phyloP scores from a whole-genome alignment of 2,797 vertebrate species.

The Peromyscus nudipes region DNA sequence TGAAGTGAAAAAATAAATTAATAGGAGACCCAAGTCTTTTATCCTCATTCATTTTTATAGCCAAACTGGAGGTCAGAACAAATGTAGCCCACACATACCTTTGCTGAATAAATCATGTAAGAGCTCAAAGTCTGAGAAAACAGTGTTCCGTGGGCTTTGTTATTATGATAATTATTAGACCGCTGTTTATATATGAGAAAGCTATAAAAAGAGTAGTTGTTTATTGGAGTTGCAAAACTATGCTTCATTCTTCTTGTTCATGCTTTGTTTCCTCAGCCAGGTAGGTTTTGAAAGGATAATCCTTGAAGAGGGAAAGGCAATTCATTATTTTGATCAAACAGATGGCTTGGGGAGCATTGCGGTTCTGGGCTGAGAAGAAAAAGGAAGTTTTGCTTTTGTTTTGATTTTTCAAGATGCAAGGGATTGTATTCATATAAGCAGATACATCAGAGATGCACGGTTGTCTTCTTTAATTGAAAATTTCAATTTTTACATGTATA shows the following conservation, averaged over 20 bases:
- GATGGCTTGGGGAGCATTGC: background rate
- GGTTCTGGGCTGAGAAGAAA: conserved; percentile 7
- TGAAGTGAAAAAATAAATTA: conserved; percentile 63
- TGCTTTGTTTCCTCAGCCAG: conserved; percentile 10
- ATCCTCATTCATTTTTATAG: conserved; percentile 32
- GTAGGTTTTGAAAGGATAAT: conserved; percentile 29
- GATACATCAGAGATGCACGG: background rate
- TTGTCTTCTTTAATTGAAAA: background rate
- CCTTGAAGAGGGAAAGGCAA: background rate
- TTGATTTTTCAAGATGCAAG: background rate
- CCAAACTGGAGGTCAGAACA: conserved; percentile 37
- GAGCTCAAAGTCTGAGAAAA: conserved; percentile 25
- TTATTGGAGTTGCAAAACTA: conserved; percentile 21
- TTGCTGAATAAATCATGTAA: background rate
- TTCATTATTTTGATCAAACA: conserved; percentile 38
- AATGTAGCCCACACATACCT: background rate
- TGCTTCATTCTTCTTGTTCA: background rate
- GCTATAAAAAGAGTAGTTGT: background rate
- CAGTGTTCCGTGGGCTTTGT: conserved; percentile 4
- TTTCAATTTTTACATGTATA: background rate
- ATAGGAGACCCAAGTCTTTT: background rate
- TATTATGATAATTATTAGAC: background rate
- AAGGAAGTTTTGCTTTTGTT: background rate
- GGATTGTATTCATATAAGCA: background rate
- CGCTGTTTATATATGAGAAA: background rate